phyloP scores from a whole-genome alignment of 2,113 vertebrate genomes.

The Sitta europaea region DNA sequence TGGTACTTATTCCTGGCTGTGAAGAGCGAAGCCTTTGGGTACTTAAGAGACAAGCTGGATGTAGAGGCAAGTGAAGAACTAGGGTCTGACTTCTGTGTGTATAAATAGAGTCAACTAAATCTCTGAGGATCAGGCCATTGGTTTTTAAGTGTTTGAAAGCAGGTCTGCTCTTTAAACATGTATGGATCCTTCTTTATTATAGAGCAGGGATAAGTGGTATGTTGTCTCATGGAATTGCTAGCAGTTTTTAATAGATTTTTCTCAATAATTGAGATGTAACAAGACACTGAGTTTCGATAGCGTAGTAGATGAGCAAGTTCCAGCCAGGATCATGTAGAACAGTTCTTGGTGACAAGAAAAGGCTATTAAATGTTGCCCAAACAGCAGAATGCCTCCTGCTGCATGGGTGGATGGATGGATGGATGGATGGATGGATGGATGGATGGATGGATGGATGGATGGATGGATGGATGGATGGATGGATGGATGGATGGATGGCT shows the following conservation, averaged over 20 bases:
- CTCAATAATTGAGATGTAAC: not conserved
- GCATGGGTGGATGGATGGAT: not conserved
- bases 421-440: too few species aligned
- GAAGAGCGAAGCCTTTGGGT: not conserved
- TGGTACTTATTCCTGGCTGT: not conserved
- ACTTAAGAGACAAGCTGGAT: not conserved
- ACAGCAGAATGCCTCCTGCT: not conserved
- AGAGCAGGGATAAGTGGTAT: not conserved
- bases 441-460: not conserved
- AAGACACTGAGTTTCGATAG: not conserved
- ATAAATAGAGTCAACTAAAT: not conserved
- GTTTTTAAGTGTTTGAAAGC: not conserved
- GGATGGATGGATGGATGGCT: not conserved
- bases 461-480: too few species aligned
- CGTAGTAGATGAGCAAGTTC: not conserved
- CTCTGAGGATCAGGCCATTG: not conserved
- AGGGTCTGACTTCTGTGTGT: not conserved
- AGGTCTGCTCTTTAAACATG: not conserved
- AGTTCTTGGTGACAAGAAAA: not conserved
- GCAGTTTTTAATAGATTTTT: not conserved
- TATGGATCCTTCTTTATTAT: not conserved
- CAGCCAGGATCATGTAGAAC: not conserved
- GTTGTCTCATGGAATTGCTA: not conserved
- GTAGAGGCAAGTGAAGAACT: not conserved
- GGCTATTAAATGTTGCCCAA: not conserved